phyloP scores from a whole-genome alignment of 1,140 invertebrate genomes.

The Probaryconus sp. region DNA sequence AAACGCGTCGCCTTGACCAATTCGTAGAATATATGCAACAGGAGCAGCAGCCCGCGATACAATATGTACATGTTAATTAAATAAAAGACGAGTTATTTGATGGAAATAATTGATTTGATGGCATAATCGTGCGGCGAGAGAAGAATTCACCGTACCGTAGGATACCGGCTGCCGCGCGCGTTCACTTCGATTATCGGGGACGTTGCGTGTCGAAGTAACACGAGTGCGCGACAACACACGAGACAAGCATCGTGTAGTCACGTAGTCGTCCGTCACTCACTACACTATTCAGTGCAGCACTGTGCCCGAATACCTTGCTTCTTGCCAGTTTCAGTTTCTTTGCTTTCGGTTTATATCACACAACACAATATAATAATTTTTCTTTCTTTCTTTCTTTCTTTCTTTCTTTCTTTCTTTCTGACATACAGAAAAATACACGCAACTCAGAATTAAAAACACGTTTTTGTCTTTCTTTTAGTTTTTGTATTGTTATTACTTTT shows the following conservation, averaged over 20 bases:
- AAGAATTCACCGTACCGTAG: conserved; percentile 6
- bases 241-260: conserved; percentile 5
- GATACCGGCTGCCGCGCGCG: conserved; percentile 8
- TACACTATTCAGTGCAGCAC: no score
- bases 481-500: no score
- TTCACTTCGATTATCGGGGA: conserved; percentile 8
- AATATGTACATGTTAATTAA: conserved; percentile 56
- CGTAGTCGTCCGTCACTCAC: no score
- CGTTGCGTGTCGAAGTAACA: conserved; percentile 32
- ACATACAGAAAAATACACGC: no score
- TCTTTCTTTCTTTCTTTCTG: no score
- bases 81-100: conserved; percentile 21
- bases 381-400: no score
- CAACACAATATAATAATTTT: no score
- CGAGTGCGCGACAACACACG: conserved; percentile 26
- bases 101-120: conserved; percentile 1
- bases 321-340: no score
- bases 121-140: conserved; percentile 28
- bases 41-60: conserved; percentile 44
- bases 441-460: no score
- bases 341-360: no score
- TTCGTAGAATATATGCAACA: conserved; percentile 52
- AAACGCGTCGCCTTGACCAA: conserved; percentile 25
- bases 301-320: no score
- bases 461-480: no score